These are phyloP conservation scores for Orthosia cruda DNA, from an alignment of 2,888 invertebrate species.

Conservation along the genomic window DNA sequence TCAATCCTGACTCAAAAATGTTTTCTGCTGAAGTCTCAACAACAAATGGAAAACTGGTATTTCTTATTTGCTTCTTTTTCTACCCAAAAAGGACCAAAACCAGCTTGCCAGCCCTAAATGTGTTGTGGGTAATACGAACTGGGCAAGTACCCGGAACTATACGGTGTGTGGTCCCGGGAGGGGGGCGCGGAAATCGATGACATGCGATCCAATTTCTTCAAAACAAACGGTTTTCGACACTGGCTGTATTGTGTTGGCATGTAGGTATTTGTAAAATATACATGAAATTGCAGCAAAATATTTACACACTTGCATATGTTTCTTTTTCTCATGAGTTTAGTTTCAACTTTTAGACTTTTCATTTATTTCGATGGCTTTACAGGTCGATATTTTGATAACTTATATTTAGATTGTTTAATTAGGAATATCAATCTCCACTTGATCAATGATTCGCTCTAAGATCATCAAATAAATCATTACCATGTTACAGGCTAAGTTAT, in stretches of 20 bases:
- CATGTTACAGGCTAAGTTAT: neutral
- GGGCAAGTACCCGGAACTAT: constrained; percentile 73
- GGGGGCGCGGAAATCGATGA: constrained; percentile 73
- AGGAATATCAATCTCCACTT: neutral
- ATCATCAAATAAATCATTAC: constrained; percentile 2
- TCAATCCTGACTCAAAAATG: neutral
- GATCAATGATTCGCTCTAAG: neutral
- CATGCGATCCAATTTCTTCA: constrained; percentile 76
- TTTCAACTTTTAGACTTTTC: neutral
- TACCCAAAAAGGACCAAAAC: constrained; percentile 2
- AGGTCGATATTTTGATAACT: neutral
- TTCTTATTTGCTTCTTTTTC: neutral
- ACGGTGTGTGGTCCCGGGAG: constrained; percentile 72
- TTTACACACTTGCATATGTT: neutral
- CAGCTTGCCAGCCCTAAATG: constrained; percentile 54
- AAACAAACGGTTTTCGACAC: constrained; percentile 75
- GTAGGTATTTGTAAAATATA: constrained; percentile 6
- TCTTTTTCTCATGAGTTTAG: no score
- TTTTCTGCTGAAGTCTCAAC: neutral
- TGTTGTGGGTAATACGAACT: constrained; percentile 69
- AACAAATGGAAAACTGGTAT: neutral
- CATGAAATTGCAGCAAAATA: neutral
- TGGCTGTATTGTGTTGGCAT: constrained; percentile 69
- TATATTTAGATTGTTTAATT: neutral
- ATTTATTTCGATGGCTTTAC: neutral